Base-by-base conservation (phyloP, 2,113 vertebrate genomes). In the Mystacornis crossleyi region DNA sequence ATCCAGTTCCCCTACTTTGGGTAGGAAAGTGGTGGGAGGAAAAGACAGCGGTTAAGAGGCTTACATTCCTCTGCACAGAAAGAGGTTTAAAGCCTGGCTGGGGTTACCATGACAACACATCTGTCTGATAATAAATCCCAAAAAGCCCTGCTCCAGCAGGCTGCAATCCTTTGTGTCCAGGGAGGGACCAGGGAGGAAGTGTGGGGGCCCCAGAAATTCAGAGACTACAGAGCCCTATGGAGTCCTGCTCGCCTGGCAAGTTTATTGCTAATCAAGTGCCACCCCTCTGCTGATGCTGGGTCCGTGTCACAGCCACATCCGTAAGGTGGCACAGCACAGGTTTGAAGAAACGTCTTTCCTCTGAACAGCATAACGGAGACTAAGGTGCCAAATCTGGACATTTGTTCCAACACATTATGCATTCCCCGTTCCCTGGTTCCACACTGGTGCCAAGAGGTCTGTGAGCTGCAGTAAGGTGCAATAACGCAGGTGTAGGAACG, bases 91-190 rank as follows among this genome's bases (percentile, higher is more conserved):
- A 97, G 95, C 89, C 95, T 95, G 86, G 48, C 87, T 94, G 45
- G 60, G 64, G 97, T 98, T 97, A 93, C 97, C 93, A 97, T 97
- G 96, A 87, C 89, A 8, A 97, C 96, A 96, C 95, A 97, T 95
- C 94, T 97, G 96, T 51, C 95, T 93, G 91, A 89, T 53, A 92
- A 93, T 85, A 97, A 97, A 95, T 90, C 93, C 96, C 80, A 25
- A 95, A 93, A 90, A 94, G 25, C 71, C 26, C 78, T 77, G 62
- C 42, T 92, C 60, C 58, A 69, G 90, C 86, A 95, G 67, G 53
- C 89, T 82, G 58, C 74, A 61, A 78, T 51, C 23, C 47, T 95
- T 92, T 93, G 69, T 91, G 55, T 29, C 21, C 0, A 0, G 34
- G 47, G 34, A 93, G 34, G 31, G 43, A 89, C n/a, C 7, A 10